Conservation (phyloP, 2,888 invertebrate genomes). For the Drosophila monieri region DNA sequence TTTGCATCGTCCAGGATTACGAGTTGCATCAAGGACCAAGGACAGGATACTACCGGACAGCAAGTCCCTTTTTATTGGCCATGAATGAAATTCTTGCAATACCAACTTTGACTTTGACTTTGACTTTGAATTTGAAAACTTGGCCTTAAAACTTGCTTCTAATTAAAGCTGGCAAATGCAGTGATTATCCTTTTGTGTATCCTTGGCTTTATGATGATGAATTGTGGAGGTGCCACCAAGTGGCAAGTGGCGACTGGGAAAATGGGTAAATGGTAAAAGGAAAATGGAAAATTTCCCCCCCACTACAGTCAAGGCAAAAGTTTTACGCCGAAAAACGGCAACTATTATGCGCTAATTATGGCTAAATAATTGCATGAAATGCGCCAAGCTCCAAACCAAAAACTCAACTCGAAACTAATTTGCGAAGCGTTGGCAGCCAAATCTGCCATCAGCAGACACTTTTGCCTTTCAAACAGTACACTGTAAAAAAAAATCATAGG, state of each 20-base stretch:
- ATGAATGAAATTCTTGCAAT: not conserved
- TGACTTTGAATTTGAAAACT: not conserved
- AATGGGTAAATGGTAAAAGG: not conserved
- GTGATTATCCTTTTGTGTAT: conserved; percentile 25
- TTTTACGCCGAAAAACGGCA: conserved; percentile 38
- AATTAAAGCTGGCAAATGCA: conserved; percentile 27
- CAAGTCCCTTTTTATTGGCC: not conserved
- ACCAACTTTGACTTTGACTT: conserved; percentile 1
- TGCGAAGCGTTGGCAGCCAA: conserved; percentile 39
- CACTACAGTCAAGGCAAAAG: conserved; percentile 25
- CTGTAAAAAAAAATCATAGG: not conserved
- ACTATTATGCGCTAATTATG: conserved; percentile 55
- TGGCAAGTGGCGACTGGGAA: not conserved
- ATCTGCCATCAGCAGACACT: conserved; percentile 34
- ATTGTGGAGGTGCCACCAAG: conserved; percentile 17
- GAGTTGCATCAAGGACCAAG: not conserved
- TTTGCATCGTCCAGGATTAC: conserved; percentile 5
- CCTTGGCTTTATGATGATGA: conserved; percentile 34
- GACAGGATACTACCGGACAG: too few relatives aligned
- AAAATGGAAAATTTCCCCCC: conserved; percentile 10
- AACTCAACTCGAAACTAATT: conserved; percentile 47
- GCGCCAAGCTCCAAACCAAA: conserved; percentile 29
- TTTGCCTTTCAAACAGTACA: conserved; percentile 2
- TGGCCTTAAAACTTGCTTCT: conserved; percentile 4
- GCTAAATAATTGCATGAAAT: conserved; percentile 46